Percentiles rank a stretch among this genome's conserved stretches.
phyloP scores from a whole-genome alignment of 2,797 vertebrate genomes.

The Melanotaenia parkinsoni region DNA sequence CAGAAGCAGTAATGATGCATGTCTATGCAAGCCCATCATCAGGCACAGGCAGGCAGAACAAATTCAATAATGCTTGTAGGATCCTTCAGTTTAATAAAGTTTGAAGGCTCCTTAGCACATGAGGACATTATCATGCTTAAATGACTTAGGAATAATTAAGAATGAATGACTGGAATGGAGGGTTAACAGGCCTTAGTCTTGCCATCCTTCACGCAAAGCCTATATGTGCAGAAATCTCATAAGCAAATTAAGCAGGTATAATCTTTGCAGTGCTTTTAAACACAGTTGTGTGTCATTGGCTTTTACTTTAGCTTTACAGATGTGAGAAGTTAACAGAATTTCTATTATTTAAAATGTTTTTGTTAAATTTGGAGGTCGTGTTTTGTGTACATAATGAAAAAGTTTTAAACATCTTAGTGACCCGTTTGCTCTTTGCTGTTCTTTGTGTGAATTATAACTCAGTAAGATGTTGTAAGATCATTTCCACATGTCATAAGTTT shows the following conservation, averaged over 20 bases:
- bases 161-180: slow-evolving; percentile 46
- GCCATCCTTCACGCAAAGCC: slow-evolving; percentile 17
- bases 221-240: slow-evolving; percentile 28
- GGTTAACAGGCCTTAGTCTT: slow-evolving; percentile 29
- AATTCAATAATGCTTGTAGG: slow-evolving; percentile 53
- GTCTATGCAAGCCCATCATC: slow-evolving; percentile 31
- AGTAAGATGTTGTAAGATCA: slow-evolving; percentile 10
- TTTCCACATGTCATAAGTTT: slow-evolving; percentile 19
- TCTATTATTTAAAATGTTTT: not conserved
- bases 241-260: slow-evolving; percentile 6
- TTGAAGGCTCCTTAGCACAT: slow-evolving; percentile 46
- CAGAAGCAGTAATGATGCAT: slow-evolving; percentile 18
- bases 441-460: not conserved
- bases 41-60: slow-evolving; percentile 33
- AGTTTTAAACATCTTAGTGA: slow-evolving; percentile 1
- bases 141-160: slow-evolving; percentile 58
- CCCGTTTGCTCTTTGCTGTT: not conserved
- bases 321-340: not conserved
- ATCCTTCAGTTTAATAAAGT: slow-evolving; percentile 50
- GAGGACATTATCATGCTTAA: slow-evolving; percentile 52
- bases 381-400: not conserved
- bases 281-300: slow-evolving; percentile 6
- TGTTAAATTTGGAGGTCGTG: not conserved
- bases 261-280: slow-evolving; percentile 10
- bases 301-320: slow-evolving; percentile 4